A percentile compares a stretch with the other conserved stretches of the same genome.
Evolutionary conservation across 2,113 vertebrate genomes (phyloP).

Genomic region (Trochalopteron elliotii): DNA sequence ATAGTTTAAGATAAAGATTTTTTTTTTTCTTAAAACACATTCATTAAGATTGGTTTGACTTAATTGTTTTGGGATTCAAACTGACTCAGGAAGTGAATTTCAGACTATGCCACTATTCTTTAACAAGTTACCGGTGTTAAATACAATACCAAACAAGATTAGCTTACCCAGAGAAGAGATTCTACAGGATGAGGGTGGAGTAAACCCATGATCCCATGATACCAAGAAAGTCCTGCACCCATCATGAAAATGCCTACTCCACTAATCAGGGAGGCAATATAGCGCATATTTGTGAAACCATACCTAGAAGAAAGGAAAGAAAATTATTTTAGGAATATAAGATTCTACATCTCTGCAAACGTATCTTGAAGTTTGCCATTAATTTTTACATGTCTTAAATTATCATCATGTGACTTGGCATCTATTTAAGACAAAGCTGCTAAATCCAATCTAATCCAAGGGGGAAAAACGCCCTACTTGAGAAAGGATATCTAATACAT

Average conservation of each 20-base stretch:
- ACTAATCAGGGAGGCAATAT: slow-evolving; percentile 96
- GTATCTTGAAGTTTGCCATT: neutral
- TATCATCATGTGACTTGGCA: neutral
- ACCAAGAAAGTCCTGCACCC: slow-evolving; percentile 98
- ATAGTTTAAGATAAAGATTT: neutral
- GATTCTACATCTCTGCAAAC: neutral
- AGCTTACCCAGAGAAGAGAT: slow-evolving; percentile 93
- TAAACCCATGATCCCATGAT: slow-evolving; percentile 95
- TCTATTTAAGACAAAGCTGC: neutral
- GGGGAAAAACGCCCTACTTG: neutral
- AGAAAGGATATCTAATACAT: neutral
- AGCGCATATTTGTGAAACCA: slow-evolving; percentile 98
- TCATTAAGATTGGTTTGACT: neutral
- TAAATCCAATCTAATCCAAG: neutral
- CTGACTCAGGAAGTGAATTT: neutral
- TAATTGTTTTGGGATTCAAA: neutral
- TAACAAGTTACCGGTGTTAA: neutral
- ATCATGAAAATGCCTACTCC: slow-evolving; percentile 99
- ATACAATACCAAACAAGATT: neutral
- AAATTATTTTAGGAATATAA: neutral
- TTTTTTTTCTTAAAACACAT: neutral
- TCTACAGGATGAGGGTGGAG: slow-evolving; percentile 93
- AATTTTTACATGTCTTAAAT: neutral
- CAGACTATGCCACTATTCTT: neutral
- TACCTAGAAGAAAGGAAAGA: slow-evolving; percentile 77